Conservation (phyloP, 2,888 invertebrate genomes). For the Heliconius erato region DNA sequence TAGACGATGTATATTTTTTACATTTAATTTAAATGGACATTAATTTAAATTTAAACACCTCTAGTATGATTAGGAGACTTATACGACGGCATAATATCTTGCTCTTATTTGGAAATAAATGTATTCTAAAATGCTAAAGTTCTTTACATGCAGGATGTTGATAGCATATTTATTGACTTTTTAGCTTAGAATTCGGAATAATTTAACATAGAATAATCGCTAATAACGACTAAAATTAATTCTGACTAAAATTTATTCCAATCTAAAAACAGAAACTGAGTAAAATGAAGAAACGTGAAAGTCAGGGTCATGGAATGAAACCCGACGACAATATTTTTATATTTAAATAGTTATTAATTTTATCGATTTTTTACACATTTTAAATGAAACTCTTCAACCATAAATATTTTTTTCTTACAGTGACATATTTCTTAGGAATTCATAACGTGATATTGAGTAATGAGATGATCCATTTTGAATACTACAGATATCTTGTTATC, state of each 20-base stretch:
- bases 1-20: neutral
- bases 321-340: neutral
- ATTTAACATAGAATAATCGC: neutral
- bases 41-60: neutral
- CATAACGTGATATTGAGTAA: slow-evolving; percentile 30
- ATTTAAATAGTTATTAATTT: neutral
- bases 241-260: neutral
- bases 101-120: neutral
- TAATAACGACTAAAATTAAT: neutral
- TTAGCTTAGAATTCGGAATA: neutral
- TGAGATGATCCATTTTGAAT: slow-evolving; percentile 23
- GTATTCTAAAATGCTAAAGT: neutral
- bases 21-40: neutral
- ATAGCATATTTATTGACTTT: neutral
- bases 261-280: neutral
- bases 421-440: slow-evolving; percentile 23
- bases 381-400: too few species aligned
- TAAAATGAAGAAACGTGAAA: slow-evolving; percentile 30
- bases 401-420: neutral
- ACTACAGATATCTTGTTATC: neutral
- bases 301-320: slow-evolving; percentile 29
- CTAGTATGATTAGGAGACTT: neutral
- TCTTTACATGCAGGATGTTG: neutral
- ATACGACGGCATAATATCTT: slow-evolving; percentile 16
- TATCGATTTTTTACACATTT: too few species aligned